Evolutionary conservation across 2,797 vertebrate genomes (phyloP).

Genomic region (Poecilia gillii): DNA sequence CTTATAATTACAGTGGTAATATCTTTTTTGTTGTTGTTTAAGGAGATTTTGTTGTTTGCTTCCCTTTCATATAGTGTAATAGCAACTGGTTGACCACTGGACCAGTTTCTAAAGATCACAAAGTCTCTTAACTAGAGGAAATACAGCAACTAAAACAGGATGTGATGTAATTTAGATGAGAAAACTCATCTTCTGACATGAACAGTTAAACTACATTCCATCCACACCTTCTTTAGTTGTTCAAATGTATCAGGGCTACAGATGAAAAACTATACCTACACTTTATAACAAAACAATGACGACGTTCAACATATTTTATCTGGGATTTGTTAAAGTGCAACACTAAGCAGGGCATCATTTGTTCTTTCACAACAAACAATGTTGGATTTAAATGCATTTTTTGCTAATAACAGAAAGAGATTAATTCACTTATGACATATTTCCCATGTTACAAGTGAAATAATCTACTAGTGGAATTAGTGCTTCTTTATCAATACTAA

Average conservation of each 20-base stretch:
- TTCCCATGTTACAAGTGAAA: no score
- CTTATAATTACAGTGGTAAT: background rate
- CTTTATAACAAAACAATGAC: background rate
- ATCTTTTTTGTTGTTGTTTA: background rate
- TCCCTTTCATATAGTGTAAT: background rate
- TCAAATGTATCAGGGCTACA: conserved; percentile 1
- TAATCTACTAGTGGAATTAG: no score
- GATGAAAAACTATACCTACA: background rate
- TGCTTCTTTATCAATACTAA: no score
- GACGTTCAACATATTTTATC: background rate
- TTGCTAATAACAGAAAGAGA: background rate
- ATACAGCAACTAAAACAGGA: background rate
- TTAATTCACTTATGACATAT: no score
- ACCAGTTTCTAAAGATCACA: background rate
- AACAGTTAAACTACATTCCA: conserved; percentile 19
- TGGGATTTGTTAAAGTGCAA: background rate
- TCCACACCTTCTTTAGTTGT: background rate
- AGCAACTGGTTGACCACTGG: background rate
- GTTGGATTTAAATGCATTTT: background rate
- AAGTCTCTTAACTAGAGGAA: background rate
- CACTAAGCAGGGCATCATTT: background rate
- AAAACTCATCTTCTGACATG: background rate
- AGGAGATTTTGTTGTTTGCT: background rate
- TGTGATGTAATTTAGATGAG: background rate
- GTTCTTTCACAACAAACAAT: background rate